phyloP scores from a whole-genome alignment of 1,140 invertebrate genomes.

The Trachymyrmex septentrionalis region DNA sequence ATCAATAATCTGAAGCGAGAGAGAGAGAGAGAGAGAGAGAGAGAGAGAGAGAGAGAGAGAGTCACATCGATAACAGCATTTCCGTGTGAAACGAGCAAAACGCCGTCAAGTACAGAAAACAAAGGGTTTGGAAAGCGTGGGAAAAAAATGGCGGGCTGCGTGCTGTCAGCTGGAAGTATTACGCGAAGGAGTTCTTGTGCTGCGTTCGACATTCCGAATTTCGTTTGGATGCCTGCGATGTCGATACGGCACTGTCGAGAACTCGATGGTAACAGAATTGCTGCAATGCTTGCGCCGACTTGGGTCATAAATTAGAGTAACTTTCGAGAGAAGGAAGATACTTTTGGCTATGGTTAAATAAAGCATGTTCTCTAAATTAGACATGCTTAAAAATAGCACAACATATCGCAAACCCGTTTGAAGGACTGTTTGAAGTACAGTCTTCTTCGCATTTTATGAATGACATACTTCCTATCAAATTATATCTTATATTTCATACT shows the following conservation, averaged over 20 bases:
- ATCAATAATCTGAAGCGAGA: slow-evolving; percentile 76
- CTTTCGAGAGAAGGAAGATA: slow-evolving; percentile 1
- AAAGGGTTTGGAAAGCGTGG: slow-evolving; percentile 41
- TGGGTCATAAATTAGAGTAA: slow-evolving; percentile 60
- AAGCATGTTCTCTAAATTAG: slow-evolving; percentile 36
- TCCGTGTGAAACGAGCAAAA: slow-evolving; percentile 68
- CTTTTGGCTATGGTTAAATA: slow-evolving; percentile 27
- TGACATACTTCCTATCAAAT: not conserved
- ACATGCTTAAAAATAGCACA: slow-evolving; percentile 9
- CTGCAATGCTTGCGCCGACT: slow-evolving; percentile 47
- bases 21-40: not conserved
- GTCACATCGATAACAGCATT: slow-evolving; percentile 39
- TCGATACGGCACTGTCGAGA: slow-evolving; percentile 55
- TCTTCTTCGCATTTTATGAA: not conserved
- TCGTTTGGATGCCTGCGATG: slow-evolving; percentile 50
- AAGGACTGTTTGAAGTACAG: not conserved
- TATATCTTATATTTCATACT: not conserved
- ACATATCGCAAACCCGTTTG: not conserved
- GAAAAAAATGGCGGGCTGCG: slow-evolving; percentile 53
- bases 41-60: not conserved
- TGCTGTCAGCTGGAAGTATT: slow-evolving; percentile 61
- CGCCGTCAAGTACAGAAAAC: slow-evolving; percentile 64
- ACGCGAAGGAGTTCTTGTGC: slow-evolving; percentile 57
- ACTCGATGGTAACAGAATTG: slow-evolving; percentile 60
- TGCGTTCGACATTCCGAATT: slow-evolving; percentile 56